Evolutionary conservation across 2,113 vertebrate species (phyloP).

Genomic region (Shinisaurus crocodilurus): DNA sequence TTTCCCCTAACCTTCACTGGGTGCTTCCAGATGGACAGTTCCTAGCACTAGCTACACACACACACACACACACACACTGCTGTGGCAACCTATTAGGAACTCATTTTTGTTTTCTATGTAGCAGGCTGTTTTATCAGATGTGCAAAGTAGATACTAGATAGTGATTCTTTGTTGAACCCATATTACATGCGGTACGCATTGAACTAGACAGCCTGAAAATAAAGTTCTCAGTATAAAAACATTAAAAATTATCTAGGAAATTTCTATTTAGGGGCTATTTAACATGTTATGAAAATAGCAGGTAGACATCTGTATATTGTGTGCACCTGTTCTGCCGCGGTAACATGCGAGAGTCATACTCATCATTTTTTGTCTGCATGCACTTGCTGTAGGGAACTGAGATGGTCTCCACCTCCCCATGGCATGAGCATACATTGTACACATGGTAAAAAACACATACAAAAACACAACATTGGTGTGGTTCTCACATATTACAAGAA

Average conservation of each 20-base stretch:
- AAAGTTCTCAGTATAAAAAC: background rate
- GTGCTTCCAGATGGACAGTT: background rate
- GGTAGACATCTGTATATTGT: background rate
- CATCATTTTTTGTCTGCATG: background rate
- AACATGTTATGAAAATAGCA: background rate
- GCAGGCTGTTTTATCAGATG: background rate
- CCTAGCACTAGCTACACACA: background rate
- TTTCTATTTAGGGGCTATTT: background rate
- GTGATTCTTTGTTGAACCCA: background rate
- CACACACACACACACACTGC: background rate
- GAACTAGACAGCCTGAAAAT: background rate
- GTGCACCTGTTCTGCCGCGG: background rate
- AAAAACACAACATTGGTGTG: background rate
- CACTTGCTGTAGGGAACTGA: background rate
- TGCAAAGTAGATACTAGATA: background rate
- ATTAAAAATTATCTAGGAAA: background rate
- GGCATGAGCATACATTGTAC: background rate
- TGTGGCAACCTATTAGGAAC: background rate
- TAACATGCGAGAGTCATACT: background rate
- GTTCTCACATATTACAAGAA: background rate
- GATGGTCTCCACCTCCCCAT: background rate
- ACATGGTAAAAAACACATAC: background rate
- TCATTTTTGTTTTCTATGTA: background rate
- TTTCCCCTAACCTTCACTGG: background rate
- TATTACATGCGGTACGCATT: background rate